Base-by-base conservation (phyloP, 35 echinoderm and acorn worm genomes). In the Amphiura filiformis region DNA sequence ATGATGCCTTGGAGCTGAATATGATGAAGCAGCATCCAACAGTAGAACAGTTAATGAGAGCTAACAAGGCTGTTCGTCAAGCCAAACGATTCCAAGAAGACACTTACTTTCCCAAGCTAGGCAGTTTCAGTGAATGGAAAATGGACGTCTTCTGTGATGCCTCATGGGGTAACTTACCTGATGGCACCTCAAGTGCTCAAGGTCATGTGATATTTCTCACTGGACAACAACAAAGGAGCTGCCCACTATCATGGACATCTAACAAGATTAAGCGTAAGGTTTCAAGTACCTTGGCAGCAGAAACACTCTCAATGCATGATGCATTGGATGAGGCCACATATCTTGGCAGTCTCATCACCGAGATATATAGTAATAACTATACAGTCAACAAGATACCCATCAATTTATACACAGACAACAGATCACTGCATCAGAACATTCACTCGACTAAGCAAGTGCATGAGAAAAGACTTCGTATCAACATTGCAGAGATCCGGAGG, bases 1-100 rank as follows among this genome's bases (percentile, higher is more conserved):
- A 82, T 82, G 87, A 82, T 89, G 87, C 87, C 23, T 56, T 89
- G 18, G 78, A 90, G 76, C 57, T 90, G 75, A 90, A 90, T 76
- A 80, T 90, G 34, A 78, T 56, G 15, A 77, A 37, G 14, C 34
- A 91, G 28, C 57, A 85, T 36, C 81, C 89, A 41, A 84, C 37
- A 35, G 81, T 90, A 33, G 88, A 90, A 31, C 79, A 84, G 80
- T 57, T 84, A 78, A 0, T 90, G 37, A 80, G 57, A n/a, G 57
- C 49, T 40, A 90, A 84, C 44, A 52, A 84, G 39, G 32, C 39
- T 18, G 82, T 84, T 26, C 82, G 82, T 33, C 82, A 84, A 39
- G 81, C 61, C 44, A 35, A 89, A 76, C 28, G 79, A 35, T 0
- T 37, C 30, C 22, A 79, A 33, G 39, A 34, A 37, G 77, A 65